Conservation (phyloP, 2,888 invertebrate species). For the Drosophila pseudotalamancana region DNA sequence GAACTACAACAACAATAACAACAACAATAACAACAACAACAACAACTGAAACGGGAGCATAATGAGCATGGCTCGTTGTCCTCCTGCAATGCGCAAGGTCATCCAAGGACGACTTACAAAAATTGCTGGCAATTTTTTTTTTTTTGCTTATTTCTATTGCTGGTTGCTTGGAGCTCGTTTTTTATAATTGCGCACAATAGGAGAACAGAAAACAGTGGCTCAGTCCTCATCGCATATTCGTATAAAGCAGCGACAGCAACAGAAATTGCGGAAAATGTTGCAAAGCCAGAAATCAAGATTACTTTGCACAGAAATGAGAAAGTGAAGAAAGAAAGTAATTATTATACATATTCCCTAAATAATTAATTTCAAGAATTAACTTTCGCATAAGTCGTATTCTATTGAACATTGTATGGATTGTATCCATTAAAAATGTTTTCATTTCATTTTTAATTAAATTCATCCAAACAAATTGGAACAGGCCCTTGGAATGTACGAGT, state of each 20-base stretch:
- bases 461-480: conserved; percentile 33
- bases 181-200: conserved; percentile 54
- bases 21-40: conserved; percentile 8
- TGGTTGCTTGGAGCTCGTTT: conserved; percentile 21
- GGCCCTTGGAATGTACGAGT: conserved; percentile 38
- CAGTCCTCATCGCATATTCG: conserved; percentile 40
- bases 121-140: conserved; percentile 32
- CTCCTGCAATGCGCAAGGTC: conserved; percentile 67
- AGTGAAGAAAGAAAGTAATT: not conserved
- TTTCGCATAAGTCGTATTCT: too few relatives aligned
- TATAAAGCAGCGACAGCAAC: conserved; percentile 49
- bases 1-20: conserved; percentile 25
- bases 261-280: conserved; percentile 60
- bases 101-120: conserved; percentile 66
- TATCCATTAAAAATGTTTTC: not conserved
- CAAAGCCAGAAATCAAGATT: not conserved
- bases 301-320: not conserved
- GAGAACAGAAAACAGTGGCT: conserved; percentile 10
- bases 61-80: conserved; percentile 65
- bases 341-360: not conserved
- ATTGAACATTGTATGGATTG: too few relatives aligned
- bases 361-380: too few relatives aligned
- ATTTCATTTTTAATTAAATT: not conserved
- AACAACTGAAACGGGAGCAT: conserved; percentile 38
- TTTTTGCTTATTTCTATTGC: conserved; percentile 6